phyloP scores from a whole-genome alignment of 2,113 vertebrate species.

The Campylorhamphus procurvoides region DNA sequence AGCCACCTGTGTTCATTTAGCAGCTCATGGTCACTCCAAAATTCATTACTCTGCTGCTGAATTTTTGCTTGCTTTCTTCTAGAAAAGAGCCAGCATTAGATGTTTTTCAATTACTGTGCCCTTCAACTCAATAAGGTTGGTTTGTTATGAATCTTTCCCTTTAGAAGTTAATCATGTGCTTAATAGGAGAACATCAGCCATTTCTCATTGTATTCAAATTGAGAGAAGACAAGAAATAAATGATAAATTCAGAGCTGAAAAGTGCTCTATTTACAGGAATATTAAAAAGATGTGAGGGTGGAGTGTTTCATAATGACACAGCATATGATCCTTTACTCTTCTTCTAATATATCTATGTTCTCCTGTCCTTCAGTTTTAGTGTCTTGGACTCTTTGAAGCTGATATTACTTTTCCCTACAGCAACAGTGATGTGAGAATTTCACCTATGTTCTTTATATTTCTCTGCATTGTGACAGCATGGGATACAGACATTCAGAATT shows the following conservation, averaged over 20 bases:
- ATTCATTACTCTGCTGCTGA: constrained; percentile 36
- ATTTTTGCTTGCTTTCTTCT: constrained; percentile 51
- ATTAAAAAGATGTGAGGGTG: not conserved
- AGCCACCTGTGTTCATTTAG: constrained; percentile 75
- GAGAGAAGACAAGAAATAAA: constrained; percentile 12
- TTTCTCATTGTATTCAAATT: constrained; percentile 12
- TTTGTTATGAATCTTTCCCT: constrained; percentile 31
- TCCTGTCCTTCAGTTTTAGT: not conserved
- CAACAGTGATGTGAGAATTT: not conserved
- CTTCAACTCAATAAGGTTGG: constrained; percentile 41
- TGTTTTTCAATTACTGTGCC: constrained; percentile 47
- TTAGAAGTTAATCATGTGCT: constrained; percentile 51
- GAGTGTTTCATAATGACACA: not conserved
- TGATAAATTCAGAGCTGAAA: not conserved
- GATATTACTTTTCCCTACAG: not conserved
- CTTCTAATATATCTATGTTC: not conserved
- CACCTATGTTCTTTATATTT: not conserved
- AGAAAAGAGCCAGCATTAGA: not conserved
- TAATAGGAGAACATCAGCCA: constrained; percentile 21
- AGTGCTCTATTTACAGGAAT: not conserved
- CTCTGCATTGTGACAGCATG: not conserved
- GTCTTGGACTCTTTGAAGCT: not conserved
- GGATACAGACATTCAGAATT: not conserved
- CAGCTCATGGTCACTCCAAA: constrained; percentile 61
- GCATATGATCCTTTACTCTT: not conserved